Conservation (phyloP, 2,888 invertebrate genomes). For the Chironomus tentans region DNA sequence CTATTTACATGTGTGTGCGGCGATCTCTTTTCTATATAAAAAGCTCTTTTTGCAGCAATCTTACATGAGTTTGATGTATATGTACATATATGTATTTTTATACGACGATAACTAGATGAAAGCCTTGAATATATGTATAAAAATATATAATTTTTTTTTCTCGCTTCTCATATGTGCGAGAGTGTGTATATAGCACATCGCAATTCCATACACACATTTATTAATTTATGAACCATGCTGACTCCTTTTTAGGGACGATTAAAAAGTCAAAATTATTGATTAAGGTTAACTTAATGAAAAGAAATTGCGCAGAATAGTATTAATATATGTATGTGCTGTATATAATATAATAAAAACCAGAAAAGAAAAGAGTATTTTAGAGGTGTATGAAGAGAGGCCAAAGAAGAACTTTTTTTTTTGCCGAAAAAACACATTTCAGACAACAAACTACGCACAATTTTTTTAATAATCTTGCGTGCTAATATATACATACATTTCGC, state of each 20-base stretch:
- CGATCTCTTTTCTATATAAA: background rate
- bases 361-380: background rate
- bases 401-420: conserved; percentile 1
- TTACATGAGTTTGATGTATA: background rate
- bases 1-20: conserved; percentile 10
- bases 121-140: conserved; percentile 1
- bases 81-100: background rate
- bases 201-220: background rate
- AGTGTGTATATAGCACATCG: background rate
- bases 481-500: background rate
- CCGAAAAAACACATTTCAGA: conserved; percentile 10
- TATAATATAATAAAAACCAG: background rate
- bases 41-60: background rate
- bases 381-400: background rate
- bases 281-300: conserved; percentile 4
- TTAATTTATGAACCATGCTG: conserved; percentile 4
- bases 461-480: conserved; percentile 4
- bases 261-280: conserved; percentile 6
- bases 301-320: conserved; percentile 1
- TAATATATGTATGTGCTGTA: background rate
- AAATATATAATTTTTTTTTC: background rate
- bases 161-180: background rate
- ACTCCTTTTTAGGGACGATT: conserved; percentile 4
- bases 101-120: background rate
- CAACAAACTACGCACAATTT: conserved; percentile 20